phyloP scores from a whole-genome alignment of 1,140 invertebrate species.

The Nylanderia fulva region DNA sequence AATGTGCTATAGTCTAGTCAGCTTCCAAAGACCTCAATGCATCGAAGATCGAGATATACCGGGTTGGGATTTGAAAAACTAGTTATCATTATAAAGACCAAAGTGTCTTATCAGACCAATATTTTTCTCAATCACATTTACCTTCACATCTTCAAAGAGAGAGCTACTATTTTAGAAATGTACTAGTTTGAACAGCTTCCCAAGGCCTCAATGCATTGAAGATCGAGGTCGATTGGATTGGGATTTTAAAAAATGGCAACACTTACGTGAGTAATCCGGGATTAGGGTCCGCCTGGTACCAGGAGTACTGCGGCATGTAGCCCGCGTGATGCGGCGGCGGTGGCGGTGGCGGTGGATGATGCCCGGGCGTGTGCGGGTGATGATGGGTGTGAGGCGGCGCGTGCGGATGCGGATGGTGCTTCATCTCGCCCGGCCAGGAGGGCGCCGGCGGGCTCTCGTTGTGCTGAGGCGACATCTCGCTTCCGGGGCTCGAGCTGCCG shows the following conservation, averaged over 20 bases:
- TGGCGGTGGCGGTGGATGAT: slow-evolving; percentile 86
- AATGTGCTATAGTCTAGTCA: no score
- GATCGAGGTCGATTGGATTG: not conserved
- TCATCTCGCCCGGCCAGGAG: slow-evolving; percentile 90
- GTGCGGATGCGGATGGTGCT: slow-evolving; percentile 88
- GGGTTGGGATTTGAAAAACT: slow-evolving; percentile 34
- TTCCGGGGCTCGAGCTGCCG: slow-evolving; percentile 87
- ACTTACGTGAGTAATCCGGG: slow-evolving; percentile 91
- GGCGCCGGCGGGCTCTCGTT: slow-evolving; percentile 88
- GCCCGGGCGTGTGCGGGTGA: slow-evolving; percentile 87
- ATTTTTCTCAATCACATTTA: not conserved
- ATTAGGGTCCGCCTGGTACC: slow-evolving; percentile 91
- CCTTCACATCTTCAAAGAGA: not conserved
- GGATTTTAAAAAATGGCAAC: slow-evolving; percentile 73
- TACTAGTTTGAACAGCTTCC: not conserved
- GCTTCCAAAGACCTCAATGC: not conserved
- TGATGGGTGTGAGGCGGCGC: slow-evolving; percentile 87
- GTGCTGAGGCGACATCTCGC: slow-evolving; percentile 87
- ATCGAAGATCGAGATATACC: not conserved
- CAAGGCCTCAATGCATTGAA: not conserved
- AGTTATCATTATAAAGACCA: no score
- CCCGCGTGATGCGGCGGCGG: slow-evolving; percentile 85
- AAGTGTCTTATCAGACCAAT: no score
- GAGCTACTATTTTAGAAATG: not conserved
- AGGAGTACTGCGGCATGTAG: slow-evolving; percentile 91